A percentile compares a stretch with the other conserved stretches of the same genome.
phyloP scores from a whole-genome alignment of 92 coral and sea anemone genomes.

The Palythoa grandis region DNA sequence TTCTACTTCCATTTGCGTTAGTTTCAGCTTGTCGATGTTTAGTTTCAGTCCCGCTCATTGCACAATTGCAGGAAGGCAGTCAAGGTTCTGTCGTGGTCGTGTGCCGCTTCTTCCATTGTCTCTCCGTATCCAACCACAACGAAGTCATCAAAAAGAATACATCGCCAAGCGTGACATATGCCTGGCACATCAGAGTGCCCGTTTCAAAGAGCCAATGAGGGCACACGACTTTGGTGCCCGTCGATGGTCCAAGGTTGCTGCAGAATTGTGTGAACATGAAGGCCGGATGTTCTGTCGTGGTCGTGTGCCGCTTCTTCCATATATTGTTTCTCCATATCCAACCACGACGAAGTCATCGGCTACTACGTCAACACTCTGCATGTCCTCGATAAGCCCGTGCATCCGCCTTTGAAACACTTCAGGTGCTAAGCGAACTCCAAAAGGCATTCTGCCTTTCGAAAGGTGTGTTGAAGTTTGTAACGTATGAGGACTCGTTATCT shows the following conservation, averaged over 20 bases:
- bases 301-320: neutral
- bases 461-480: neutral
- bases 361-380: constrained; percentile 1
- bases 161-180: constrained; percentile 44
- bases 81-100: neutral
- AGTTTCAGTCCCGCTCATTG: neutral
- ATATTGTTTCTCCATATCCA: neutral
- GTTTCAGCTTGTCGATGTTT: neutral
- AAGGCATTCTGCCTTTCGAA: constrained; percentile 3
- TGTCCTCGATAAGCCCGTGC: neutral
- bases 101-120: neutral
- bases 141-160: constrained; percentile 26
- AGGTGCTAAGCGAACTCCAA: neutral
- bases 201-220: constrained; percentile 41
- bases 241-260: constrained; percentile 47
- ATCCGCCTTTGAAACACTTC: neutral
- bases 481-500: neutral
- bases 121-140: neutral
- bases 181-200: neutral
- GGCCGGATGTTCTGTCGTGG: constrained; percentile 4
- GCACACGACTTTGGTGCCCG: constrained; percentile 40
- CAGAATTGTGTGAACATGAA: constrained; percentile 44
- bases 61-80: neutral
- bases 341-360: neutral
- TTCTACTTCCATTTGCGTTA: neutral